Evolutionary conservation across 2,113 vertebrate genomes (phyloP).

Genomic region (Cyprinodon variegatus): DNA sequence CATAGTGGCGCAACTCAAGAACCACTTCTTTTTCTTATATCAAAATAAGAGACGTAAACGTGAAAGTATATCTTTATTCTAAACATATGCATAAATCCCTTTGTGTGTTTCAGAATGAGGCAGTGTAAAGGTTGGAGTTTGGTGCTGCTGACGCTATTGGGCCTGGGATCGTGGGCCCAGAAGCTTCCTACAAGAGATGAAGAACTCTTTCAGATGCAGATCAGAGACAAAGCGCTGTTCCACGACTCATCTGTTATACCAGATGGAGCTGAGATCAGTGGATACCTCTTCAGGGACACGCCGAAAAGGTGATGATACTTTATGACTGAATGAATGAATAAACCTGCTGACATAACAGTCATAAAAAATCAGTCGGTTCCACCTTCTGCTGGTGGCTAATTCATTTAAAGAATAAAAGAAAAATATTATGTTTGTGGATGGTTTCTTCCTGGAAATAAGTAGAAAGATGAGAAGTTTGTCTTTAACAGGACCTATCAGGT

Average conservation of each 20-base stretch:
- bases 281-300: slow-evolving; percentile 95
- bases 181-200: slow-evolving; percentile 96
- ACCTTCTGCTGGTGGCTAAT: slow-evolving; percentile 14
- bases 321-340: neutral
- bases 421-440: slow-evolving; percentile 31
- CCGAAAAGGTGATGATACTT: slow-evolving; percentile 88
- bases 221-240: slow-evolving; percentile 90
- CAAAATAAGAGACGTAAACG: neutral
- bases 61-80: neutral
- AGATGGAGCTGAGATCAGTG: slow-evolving; percentile 94
- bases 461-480: slow-evolving; percentile 52
- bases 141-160: slow-evolving; percentile 79
- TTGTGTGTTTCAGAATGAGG: slow-evolving; percentile 85
- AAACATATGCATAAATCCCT: neutral
- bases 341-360: slow-evolving; percentile 11
- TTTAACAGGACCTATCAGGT: slow-evolving; percentile 51
- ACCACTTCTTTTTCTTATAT: neutral
- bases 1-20: neutral
- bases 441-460: slow-evolving; percentile 58
- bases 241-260: slow-evolving; percentile 94
- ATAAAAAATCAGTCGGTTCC: neutral
- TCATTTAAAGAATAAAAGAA: slow-evolving; percentile 13
- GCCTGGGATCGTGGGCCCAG: slow-evolving; percentile 80
- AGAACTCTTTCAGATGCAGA: slow-evolving; percentile 97
- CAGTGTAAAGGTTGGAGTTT: slow-evolving; percentile 69